Evolutionary conservation across 2,888 invertebrate genomes (phyloP).

Genomic region (Euplagia quadripunctaria): DNA sequence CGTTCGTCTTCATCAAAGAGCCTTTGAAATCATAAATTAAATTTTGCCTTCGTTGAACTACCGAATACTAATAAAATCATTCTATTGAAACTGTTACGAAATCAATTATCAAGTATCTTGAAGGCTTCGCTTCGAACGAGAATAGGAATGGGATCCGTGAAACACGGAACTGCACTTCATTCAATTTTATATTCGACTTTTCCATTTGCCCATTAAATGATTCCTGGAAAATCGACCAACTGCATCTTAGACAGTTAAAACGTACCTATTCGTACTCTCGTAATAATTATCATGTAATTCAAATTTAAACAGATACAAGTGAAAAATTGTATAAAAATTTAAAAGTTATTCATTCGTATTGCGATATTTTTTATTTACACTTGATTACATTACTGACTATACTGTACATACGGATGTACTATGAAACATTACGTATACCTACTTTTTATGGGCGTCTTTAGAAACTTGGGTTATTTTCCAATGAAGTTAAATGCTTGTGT

Average conservation of each 20-base stretch:
- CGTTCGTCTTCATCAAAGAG: conserved; percentile 32
- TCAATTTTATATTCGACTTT: conserved; percentile 64
- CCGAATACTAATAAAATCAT: conserved; percentile 53
- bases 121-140: conserved; percentile 36
- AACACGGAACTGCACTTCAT: conserved; percentile 70
- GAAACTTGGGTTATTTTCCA: no score
- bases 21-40: conserved; percentile 52
- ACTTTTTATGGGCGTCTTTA: no score
- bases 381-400: no score
- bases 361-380: no score
- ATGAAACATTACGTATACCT: no score
- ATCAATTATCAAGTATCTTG: conserved; percentile 61
- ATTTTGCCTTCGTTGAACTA: conserved; percentile 43
- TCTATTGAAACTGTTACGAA: conserved; percentile 57
- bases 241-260: conserved; percentile 32
- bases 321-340: no score
- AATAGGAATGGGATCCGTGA: conserved; percentile 21
- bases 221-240: conserved; percentile 47
- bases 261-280: conserved; percentile 9
- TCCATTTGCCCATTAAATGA: conserved; percentile 51
- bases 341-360: no score
- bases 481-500: no score
- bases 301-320: neutral
- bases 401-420: no score
- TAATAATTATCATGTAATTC: conserved; percentile 12